Evolutionary conservation across 2,797 vertebrate species (phyloP), one percentile per base, ranked within the genome.

Genomic region (Oryzias sinensis): DNA sequence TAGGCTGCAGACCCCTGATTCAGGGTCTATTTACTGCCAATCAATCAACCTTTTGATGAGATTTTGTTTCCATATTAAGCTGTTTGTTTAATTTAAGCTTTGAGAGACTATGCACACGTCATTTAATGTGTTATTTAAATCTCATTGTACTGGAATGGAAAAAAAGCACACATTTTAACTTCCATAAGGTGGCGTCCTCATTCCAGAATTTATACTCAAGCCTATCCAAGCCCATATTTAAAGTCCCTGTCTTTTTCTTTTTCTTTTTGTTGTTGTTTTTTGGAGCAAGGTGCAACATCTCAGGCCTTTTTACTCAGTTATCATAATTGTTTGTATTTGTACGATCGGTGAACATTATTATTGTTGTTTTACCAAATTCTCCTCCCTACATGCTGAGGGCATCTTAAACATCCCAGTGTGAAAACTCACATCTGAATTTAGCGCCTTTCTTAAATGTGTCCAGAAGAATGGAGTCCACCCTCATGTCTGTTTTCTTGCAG

Each of bases 171-270:
- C 1, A 2, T 2, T 22, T 47, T 13, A 8, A 44, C 11, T 3
- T 33, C 66, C 81, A 69, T 29, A 56, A 76, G 29, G 63, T 71
- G 81, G 76, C 41, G 41, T 46, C 52, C 5, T 59, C 33, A 47
- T 45, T 56, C 70, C 64, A 65, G 14, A 6, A 8, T 2, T 40
- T 25, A 54, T 15, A 14, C 8, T 8, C 15, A 14, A 6, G 8
- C 2, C 8, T 45, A 5, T 22, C 14, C 45, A 14, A 22, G 20
- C 13, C 13, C 22, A 37, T 9, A 20, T 46, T 9, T 47, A 47
- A 14, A 11, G 9, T 37, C 33, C 9, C 33, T 18, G 0, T 45
- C 17, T 17, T n/a, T 17, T 15, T 44, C 18, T 43, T 2, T 45
- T 45, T 20, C 25, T 29, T 33, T 0, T 20, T 22, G 41, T 14